Evolutionary conservation across 2,888 invertebrate genomes (phyloP).

Genomic region (Metellina segmentata): DNA sequence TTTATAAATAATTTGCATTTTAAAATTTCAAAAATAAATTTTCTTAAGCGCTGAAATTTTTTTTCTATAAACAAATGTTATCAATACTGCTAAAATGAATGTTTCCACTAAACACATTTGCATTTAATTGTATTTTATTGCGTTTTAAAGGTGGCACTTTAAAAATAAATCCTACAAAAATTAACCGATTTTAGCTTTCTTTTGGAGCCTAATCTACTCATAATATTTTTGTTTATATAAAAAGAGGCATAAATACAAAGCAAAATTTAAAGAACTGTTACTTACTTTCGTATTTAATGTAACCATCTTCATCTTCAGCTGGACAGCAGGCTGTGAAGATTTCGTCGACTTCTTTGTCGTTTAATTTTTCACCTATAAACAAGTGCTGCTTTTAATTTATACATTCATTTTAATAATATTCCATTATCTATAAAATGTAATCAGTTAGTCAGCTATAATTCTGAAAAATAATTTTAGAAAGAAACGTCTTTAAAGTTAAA

Average conservation of each 20-base stretch:
- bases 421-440: too few relatives aligned
- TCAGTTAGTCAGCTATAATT: too few relatives aligned
- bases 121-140: not conserved
- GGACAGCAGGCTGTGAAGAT: slow-evolving; percentile 93
- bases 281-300: slow-evolving; percentile 96
- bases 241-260: not conserved
- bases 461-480: too few relatives aligned
- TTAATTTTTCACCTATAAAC: slow-evolving; percentile 89
- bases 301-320: slow-evolving; percentile 95
- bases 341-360: slow-evolving; percentile 88
- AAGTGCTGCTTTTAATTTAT: too few relatives aligned
- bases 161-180: not conserved
- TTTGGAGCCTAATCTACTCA: not conserved
- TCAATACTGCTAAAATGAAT: too few relatives aligned
- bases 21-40: too few relatives aligned
- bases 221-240: not conserved
- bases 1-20: too few relatives aligned
- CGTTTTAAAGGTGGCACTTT: not conserved
- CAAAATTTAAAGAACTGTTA: slow-evolving; percentile 79
- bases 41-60: too few relatives aligned
- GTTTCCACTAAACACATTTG: not conserved
- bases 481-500: too few relatives aligned
- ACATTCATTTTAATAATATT: too few relatives aligned
- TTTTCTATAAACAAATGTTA: too few relatives aligned
- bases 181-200: not conserved